Percentiles rank a stretch among this genome's conserved stretches.
These are phyloP conservation scores for Urocyon cinereoargenteus DNA, from an alignment of 2,797 vertebrate species.

Conservation along the genomic window DNA sequence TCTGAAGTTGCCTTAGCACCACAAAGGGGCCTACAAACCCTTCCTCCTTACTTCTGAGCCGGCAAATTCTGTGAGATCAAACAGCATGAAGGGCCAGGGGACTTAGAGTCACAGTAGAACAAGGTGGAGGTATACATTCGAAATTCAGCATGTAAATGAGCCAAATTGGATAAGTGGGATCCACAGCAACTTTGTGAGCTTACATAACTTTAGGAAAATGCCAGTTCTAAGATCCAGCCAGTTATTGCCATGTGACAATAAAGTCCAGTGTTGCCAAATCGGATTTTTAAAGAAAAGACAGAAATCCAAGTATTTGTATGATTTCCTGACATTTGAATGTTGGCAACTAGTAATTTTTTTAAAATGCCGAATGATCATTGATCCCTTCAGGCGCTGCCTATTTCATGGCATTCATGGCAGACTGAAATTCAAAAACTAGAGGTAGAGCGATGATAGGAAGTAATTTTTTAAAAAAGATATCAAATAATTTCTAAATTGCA, in stretches of 20 bases:
- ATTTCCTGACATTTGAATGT: neutral
- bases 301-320: neutral
- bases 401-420: neutral
- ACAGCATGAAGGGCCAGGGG: neutral
- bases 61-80: neutral
- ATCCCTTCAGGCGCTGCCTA: neutral
- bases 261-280: neutral
- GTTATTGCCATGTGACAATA: neutral
- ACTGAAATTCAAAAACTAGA: neutral
- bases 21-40: neutral
- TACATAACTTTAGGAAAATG: neutral
- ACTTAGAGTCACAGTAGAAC: neutral
- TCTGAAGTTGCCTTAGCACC: neutral
- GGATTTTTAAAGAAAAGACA: slow-evolving; percentile 34
- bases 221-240: neutral
- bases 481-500: neutral
- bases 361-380: neutral
- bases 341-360: neutral
- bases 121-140: neutral
- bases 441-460: neutral
- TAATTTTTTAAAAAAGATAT: neutral
- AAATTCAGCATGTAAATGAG: neutral
- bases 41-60: no score
- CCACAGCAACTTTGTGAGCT: neutral
- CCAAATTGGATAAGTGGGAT: neutral